Evolutionary conservation across 2,888 invertebrate species (phyloP).

Genomic region (Enoplolaimus lenunculus): DNA sequence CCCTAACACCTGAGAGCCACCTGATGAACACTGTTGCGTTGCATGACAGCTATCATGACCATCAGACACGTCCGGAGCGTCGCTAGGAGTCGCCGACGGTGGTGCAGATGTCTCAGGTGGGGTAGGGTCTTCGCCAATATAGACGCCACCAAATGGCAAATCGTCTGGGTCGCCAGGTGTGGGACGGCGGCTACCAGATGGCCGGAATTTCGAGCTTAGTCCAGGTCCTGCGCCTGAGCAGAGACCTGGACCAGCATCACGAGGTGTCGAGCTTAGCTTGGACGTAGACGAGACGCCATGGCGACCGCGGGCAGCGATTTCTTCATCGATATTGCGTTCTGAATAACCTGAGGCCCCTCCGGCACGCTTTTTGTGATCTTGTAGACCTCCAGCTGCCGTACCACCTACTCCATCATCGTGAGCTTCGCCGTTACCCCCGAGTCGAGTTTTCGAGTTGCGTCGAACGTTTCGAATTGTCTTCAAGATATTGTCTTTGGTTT

Average conservation of each 20-base stretch:
- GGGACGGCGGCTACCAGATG: no score
- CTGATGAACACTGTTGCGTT: not conserved
- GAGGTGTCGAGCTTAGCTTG: not conserved
- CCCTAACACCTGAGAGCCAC: not conserved
- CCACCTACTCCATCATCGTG: not conserved
- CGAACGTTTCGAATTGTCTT: slow-evolving; percentile 29
- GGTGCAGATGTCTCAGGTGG: not conserved
- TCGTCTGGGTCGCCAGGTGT: no score
- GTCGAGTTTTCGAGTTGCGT: slow-evolving; percentile 27
- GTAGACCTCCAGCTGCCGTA: not conserved
- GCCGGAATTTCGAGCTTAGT: no score
- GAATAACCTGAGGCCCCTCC: slow-evolving; percentile 21
- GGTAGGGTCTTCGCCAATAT: no score
- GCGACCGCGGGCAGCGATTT: slow-evolving; percentile 26
- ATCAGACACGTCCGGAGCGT: not conserved
- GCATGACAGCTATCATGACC: not conserved
- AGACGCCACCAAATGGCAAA: no score
- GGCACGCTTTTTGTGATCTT: slow-evolving; percentile 26
- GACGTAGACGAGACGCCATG: no score
- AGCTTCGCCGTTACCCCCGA: not conserved
- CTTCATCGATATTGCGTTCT: slow-evolving; percentile 35
- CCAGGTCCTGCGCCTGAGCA: not conserved
- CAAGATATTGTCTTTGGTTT: slow-evolving; percentile 22
- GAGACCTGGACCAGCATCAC: not conserved
- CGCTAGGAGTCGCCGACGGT: not conserved